These are phyloP conservation scores for Apamea monoglypha DNA, from an alignment of 2,888 invertebrate species.

Conservation along the genomic window DNA sequence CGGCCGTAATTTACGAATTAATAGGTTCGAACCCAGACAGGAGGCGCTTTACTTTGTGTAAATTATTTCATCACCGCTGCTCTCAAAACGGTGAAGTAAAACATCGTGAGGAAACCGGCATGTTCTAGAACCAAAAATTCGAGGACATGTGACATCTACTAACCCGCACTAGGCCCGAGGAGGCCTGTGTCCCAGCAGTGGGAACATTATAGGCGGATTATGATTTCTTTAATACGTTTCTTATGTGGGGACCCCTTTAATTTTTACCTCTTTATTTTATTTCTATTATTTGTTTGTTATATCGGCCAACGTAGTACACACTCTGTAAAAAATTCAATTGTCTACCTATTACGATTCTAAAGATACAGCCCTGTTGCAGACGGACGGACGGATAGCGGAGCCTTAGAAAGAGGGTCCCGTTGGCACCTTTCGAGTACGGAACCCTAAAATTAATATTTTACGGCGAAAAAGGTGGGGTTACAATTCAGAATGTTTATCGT, in stretches of 20 bases:
- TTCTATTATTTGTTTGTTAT: too few species aligned
- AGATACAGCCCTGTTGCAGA: background rate
- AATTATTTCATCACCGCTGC: too few species aligned
- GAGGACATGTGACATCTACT: too few species aligned
- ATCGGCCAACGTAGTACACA: background rate
- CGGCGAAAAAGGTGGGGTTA: constrained; percentile 10
- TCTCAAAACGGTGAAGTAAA: too few species aligned
- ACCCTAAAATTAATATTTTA: constrained; percentile 40
- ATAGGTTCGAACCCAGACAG: too few species aligned
- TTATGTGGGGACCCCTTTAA: background rate
- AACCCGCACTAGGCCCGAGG: too few species aligned
- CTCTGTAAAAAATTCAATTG: background rate
- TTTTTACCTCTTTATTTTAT: background rate
- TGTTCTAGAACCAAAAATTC: too few species aligned
- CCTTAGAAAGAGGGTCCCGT: background rate
- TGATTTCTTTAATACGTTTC: too few species aligned
- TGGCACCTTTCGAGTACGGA: background rate
- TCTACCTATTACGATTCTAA: background rate
- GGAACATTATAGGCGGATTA: too few species aligned
- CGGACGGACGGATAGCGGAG: background rate
- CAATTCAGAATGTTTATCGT: constrained; percentile 45
- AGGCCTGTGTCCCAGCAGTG: too few species aligned
- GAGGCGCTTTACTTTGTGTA: too few species aligned
- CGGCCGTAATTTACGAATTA: too few species aligned
- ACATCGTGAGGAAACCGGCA: background rate